Conservation (phyloP, 1,140 invertebrate species). For the Reticulitermes speratus region DNA sequence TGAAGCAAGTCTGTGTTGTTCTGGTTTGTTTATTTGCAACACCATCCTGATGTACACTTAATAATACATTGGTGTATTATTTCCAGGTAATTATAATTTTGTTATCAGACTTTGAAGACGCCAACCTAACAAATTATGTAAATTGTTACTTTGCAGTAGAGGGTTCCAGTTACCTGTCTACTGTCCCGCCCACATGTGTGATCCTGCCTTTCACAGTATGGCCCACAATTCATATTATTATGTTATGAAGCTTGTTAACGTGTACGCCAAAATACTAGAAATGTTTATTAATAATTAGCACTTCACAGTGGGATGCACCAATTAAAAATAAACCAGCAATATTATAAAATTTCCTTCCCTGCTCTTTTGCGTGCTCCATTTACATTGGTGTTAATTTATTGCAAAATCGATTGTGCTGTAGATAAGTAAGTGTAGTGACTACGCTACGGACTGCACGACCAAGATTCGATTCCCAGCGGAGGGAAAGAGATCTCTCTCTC, state of each 20-base stretch:
- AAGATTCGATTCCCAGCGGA: no score
- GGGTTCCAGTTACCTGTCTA: neutral
- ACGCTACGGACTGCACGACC: no score
- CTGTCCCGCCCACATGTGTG: neutral
- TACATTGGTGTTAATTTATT: no score
- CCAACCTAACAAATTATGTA: neutral
- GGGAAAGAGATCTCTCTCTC: no score
- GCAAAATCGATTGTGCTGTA: no score
- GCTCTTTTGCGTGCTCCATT: no score
- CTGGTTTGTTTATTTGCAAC: neutral
- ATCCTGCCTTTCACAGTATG: neutral
- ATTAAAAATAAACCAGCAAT: no score
- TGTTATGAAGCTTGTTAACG: neutral
- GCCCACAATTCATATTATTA: neutral
- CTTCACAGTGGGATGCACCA: no score
- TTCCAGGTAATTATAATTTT: neutral
- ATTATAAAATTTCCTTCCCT: no score
- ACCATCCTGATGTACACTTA: neutral
- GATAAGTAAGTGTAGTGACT: no score
- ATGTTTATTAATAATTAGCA: no score
- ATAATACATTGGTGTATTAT: conserved; percentile 2
- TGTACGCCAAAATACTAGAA: no score
- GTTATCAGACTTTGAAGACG: neutral
- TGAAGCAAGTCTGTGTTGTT: neutral
- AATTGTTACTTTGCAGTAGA: neutral